Evolutionary conservation across 2,888 invertebrate genomes (phyloP).

Genomic region (Pinctada fucata): DNA sequence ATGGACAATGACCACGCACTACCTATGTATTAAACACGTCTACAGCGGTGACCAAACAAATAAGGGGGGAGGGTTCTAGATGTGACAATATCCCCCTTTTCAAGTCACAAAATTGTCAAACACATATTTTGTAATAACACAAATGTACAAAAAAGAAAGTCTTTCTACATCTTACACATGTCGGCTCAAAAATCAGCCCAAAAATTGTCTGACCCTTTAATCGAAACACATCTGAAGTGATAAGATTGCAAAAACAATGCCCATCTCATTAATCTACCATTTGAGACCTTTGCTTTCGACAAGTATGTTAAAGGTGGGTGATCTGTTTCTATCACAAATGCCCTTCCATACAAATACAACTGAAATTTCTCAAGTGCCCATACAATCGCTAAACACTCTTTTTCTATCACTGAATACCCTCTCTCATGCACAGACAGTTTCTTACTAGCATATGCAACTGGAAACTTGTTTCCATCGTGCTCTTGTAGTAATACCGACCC

Average conservation of each 20-base stretch:
- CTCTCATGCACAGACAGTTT: slow-evolving; percentile 47
- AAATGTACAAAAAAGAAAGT: too few species aligned
- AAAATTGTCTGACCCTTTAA: slow-evolving; percentile 22
- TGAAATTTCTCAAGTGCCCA: slow-evolving; percentile 40
- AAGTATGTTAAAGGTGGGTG: slow-evolving; percentile 16
- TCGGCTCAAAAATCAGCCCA: slow-evolving; percentile 5
- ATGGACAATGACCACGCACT: too few species aligned
- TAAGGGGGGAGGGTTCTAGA: too few species aligned
- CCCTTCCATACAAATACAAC: slow-evolving; percentile 37
- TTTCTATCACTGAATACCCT: slow-evolving; percentile 52
- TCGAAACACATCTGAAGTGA: slow-evolving; percentile 20
- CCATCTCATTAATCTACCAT: slow-evolving; percentile 30
- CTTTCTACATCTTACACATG: too few species aligned
- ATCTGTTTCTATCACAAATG: slow-evolving; percentile 21
- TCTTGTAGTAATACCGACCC: slow-evolving; percentile 58
- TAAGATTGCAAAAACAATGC: slow-evolving; percentile 34
- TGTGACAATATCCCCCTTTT: too few species aligned
- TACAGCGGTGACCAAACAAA: too few species aligned
- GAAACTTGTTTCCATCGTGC: slow-evolving; percentile 26
- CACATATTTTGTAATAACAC: too few species aligned
- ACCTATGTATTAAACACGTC: too few species aligned
- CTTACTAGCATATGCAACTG: slow-evolving; percentile 40
- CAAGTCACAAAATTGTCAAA: too few species aligned
- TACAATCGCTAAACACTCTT: slow-evolving; percentile 54
- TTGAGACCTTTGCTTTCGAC: slow-evolving; percentile 8